Percentiles rank a stretch among this genome's conserved stretches.
Evolutionary conservation across 2,113 vertebrate species (phyloP).

Genomic region (Limnothrissa miodon): DNA sequence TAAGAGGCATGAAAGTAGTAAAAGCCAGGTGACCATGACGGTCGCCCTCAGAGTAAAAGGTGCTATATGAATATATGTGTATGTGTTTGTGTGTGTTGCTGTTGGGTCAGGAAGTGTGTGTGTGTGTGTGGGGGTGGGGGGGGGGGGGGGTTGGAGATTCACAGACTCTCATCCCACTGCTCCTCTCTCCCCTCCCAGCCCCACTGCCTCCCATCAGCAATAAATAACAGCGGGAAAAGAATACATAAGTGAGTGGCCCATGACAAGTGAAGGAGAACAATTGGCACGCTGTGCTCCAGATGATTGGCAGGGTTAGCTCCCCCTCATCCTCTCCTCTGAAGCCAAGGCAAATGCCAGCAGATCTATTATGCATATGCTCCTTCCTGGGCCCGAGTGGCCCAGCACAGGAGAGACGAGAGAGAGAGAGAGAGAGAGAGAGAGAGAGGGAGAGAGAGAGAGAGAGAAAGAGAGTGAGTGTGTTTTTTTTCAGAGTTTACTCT

Average conservation of each 20-base stretch:
- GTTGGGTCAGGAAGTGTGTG: not conserved
- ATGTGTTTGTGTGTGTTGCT: not conserved
- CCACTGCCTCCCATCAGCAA: not conserved
- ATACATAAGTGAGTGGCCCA: constrained; percentile 39
- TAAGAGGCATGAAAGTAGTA: constrained; percentile 59
- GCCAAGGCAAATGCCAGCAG: constrained; percentile 45
- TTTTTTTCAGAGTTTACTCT: not conserved
- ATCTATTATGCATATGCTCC: constrained; percentile 46
- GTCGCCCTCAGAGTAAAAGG: constrained; percentile 43
- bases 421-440: not conserved
- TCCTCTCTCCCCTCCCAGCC: not conserved
- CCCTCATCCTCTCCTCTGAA: constrained; percentile 34
- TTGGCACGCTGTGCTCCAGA: constrained; percentile 42
- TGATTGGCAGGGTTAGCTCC: constrained; percentile 37
- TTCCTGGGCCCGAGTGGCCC: constrained; percentile 18
- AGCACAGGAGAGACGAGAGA: not conserved
- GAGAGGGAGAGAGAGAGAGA: not conserved
- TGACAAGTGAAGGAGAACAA: constrained; percentile 47
- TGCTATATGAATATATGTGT: constrained; percentile 33
- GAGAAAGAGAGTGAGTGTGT: too few species aligned
- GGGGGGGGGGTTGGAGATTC: not conserved
- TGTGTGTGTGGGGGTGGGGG: not conserved
- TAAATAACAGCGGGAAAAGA: constrained; percentile 33
- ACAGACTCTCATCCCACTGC: not conserved
- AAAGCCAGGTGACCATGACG: constrained; percentile 52